These are phyloP conservation scores for Vidua chalybeata DNA, from an alignment of 2,113 vertebrate genomes.

Conservation along the genomic window DNA sequence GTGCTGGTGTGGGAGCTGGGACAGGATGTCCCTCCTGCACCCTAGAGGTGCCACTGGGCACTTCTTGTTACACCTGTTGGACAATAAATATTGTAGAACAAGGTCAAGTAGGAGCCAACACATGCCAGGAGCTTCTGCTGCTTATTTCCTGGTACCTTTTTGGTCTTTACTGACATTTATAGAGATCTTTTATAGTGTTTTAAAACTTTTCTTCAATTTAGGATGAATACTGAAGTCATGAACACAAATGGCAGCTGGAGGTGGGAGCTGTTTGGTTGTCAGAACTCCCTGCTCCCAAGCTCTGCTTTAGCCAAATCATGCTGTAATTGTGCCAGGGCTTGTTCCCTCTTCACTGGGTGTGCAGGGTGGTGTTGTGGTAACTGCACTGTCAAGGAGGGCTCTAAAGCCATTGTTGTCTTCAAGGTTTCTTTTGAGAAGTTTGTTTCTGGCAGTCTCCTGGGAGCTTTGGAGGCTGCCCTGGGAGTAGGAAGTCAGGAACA, in stretches of 20 bases:
- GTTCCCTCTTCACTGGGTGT: neutral
- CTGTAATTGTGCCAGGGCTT: neutral
- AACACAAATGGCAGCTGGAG: neutral
- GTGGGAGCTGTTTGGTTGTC: neutral
- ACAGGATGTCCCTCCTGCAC: fast-evolving
- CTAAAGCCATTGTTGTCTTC: neutral
- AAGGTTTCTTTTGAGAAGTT: neutral
- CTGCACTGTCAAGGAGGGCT: neutral
- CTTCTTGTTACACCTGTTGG: neutral
- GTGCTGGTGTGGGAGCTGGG: neutral
- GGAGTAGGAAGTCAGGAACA: neutral
- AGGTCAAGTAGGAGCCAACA: neutral
- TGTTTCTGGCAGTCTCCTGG: neutral
- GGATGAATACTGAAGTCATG: neutral
- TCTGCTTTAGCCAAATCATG: neutral
- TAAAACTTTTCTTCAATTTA: neutral
- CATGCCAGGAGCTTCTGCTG: neutral
- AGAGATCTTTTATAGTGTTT: neutral
- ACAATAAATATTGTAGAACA: neutral
- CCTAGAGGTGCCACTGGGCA: neutral
- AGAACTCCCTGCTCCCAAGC: neutral
- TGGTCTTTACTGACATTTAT: neutral
- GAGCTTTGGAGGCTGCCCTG: neutral
- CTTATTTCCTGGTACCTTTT: neutral
- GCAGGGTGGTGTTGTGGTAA: neutral